phyloP scores from a whole-genome alignment of 2,888 invertebrate genomes.

The Acrocyrtus sp. region DNA sequence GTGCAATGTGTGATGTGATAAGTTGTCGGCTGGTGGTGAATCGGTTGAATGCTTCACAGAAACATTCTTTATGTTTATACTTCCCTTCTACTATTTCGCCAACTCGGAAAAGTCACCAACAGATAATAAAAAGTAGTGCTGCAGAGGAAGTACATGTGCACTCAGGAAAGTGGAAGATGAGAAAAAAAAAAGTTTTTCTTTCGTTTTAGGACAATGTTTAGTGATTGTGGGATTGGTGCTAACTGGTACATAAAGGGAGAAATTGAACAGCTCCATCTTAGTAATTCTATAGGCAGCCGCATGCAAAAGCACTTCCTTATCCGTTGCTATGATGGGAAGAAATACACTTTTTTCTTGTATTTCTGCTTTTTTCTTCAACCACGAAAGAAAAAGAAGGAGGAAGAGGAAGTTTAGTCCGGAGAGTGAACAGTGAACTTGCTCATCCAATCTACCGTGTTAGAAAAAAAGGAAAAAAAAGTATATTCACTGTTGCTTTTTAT shows the following conservation, averaged over 20 bases:
- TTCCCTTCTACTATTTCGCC: constrained; percentile 8
- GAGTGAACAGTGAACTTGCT: not conserved
- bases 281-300: not conserved
- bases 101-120: constrained; percentile 24
- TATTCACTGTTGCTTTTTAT: constrained; percentile 35
- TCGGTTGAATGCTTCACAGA: constrained; percentile 32
- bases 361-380: constrained; percentile 2
- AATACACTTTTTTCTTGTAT: not conserved
- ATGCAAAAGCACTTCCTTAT: no score
- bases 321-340: no score
- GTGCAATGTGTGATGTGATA: constrained; percentile 44
- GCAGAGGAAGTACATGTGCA: constrained; percentile 29
- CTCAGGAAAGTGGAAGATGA: constrained; percentile 6
- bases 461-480: no score
- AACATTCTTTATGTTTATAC: constrained; percentile 18
- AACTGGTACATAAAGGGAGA: constrained; percentile 20
- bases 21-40: constrained; percentile 46
- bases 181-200: constrained; percentile 27
- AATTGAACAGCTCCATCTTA: constrained; percentile 19
- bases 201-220: constrained; percentile 6
- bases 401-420: not conserved
- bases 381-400: constrained; percentile 1
- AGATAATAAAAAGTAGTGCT: constrained; percentile 33
- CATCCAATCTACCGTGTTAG: not conserved
- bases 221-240: constrained; percentile 30